Base-by-base conservation (phyloP, 2,113 vertebrate species). In the Oncorhynchus keta region DNA sequence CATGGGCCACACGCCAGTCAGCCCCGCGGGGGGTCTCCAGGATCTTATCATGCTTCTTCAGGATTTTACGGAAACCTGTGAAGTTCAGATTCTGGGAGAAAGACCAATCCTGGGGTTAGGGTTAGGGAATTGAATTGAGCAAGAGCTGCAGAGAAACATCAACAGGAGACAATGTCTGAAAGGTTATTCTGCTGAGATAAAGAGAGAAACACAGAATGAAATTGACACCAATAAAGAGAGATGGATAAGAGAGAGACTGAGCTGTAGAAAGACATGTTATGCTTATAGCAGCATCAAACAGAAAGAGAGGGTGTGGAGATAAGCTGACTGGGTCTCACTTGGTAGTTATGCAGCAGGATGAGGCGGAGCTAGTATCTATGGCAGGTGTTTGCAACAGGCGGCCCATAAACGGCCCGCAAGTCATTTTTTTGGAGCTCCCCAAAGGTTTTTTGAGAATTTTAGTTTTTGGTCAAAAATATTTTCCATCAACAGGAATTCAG, bases 11-110 rank as follows among this genome's bases (percentile, higher is more conserved):
- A 55, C 98, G 91, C 98, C 98, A 99, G 86, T 98, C 96, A 0
- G 96, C 98, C 1, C 98, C 97, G 22, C 96, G 93, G 0, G 94
- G 78, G 0, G 98, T 99, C 90, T 99, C 97, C 95, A 99, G 92
- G 89, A 99, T 99, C 92, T 99, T 99, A 85, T 99, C 98, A 94
- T 99, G 98, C 77, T 99, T 99, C 93, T 99, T 99, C 72, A 99
- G 92, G 85, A 99, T 99, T 92, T 99, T 99, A 85, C 98, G 95
- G 92, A 99, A 99, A 73, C 98, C 98, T 0, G 97, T 99, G 92
- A 99, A 99, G 90, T 99, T 99, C 91, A 99, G 95, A 91, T 99
- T 99, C 97, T 99, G 87, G 13, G 84, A 30, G 30, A 45, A 45
- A 67, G 51, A 55, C 51, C 12, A 55, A 55, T 45, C 9, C 39